A percentile compares a stretch with the other conserved stretches of the same genome.
phyloP scores from a whole-genome alignment of 2,888 invertebrate species.

The Acrobasis repandana region DNA sequence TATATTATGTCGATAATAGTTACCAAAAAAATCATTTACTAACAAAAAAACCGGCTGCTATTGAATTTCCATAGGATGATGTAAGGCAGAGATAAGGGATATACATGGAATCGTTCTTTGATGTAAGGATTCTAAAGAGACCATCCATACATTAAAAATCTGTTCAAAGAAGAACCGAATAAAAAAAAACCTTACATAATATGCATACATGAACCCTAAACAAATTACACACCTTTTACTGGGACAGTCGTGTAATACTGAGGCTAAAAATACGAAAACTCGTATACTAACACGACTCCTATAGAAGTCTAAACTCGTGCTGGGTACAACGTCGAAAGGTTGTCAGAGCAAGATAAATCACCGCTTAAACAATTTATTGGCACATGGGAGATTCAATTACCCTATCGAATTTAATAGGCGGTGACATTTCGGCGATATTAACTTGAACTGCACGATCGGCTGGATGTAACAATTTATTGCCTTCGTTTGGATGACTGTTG shows the following conservation, averaged over 20 bases:
- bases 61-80: too few species aligned
- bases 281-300: slow-evolving; percentile 6
- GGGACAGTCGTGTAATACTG: not conserved
- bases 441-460: slow-evolving; percentile 18
- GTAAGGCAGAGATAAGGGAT: too few species aligned
- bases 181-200: too few species aligned
- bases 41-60: too few species aligned
- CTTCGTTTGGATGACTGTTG: not conserved
- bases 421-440: slow-evolving; percentile 30
- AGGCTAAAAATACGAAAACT: slow-evolving; percentile 28
- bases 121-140: too few species aligned
- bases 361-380: slow-evolving; percentile 41
- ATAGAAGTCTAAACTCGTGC: slow-evolving; percentile 15
- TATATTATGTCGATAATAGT: too few species aligned
- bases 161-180: too few species aligned
- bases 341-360: slow-evolving; percentile 42
- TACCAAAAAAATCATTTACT: too few species aligned
- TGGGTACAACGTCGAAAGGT: slow-evolving; percentile 31
- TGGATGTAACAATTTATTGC: slow-evolving; percentile 11
- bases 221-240: too few species aligned
- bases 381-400: slow-evolving; percentile 41
- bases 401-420: slow-evolving; percentile 33
- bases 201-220: too few species aligned
- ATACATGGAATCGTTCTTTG: too few species aligned
- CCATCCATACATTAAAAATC: too few species aligned